phyloP scores from a whole-genome alignment of 1,140 invertebrate species.

The Chrysoperla carnea region DNA sequence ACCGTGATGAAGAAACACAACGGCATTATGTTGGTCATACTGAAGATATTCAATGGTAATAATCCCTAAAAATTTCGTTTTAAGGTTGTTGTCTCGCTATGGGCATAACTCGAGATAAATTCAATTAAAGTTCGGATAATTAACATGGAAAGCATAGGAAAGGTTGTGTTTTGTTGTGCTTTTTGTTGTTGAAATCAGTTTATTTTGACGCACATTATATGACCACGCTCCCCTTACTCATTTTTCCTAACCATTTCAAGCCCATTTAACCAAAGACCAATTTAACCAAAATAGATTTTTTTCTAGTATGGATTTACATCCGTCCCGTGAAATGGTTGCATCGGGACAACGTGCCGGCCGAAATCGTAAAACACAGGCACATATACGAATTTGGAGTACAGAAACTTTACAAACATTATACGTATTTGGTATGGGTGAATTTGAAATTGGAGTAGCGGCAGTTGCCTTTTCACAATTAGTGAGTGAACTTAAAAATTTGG shows the following conservation, averaged over 20 bases:
- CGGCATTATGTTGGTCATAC: conserved; percentile 87
- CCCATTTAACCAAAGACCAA: no score
- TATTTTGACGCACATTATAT: no score
- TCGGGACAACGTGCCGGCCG: conserved; percentile 73
- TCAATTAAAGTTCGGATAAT: no score
- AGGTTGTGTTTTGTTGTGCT: no score
- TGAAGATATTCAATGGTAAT: conserved; percentile 70
- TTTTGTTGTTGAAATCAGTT: no score
- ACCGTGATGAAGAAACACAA: conserved; percentile 77
- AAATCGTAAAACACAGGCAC: conserved; percentile 70
- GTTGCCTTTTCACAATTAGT: conserved; percentile 80
- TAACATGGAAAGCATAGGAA: no score
- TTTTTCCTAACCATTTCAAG: no score
- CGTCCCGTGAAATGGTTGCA: conserved; percentile 75
- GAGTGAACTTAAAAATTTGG: conserved; percentile 11
- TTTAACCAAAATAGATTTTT: no score
- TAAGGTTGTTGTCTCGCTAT: no score
- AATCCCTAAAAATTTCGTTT: no score
- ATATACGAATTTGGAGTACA: conserved; percentile 87
- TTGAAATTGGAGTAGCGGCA: conserved; percentile 76
- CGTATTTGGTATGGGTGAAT: conserved; percentile 81
- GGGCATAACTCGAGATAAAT: no score
- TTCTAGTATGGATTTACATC: conserved; percentile 71
- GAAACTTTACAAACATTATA: conserved; percentile 80
- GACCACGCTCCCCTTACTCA: no score